A percentile compares a stretch with the other conserved stretches of the same genome.
Conservation (phyloP, 2,888 invertebrate species). For the Agonum fuliginosum region DNA sequence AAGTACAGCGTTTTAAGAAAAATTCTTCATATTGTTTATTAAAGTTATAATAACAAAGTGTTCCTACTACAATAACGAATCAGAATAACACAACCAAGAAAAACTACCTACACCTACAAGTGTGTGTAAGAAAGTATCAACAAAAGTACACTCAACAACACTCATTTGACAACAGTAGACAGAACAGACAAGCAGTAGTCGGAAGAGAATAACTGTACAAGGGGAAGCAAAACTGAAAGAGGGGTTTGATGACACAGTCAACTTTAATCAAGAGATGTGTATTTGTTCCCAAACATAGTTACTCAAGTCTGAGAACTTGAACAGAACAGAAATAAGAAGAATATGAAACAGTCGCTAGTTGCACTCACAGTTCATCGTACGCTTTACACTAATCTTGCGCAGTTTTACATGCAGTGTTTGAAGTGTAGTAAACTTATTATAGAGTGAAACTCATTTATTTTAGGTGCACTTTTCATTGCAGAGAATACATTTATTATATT, state of each 20-base stretch:
- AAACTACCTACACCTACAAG: not conserved
- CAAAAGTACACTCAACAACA: constrained; percentile 14
- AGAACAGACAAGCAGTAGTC: constrained; percentile 14
- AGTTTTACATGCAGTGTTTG: not conserved
- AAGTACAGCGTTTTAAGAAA: too few relatives aligned
- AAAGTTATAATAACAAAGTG: too few relatives aligned
- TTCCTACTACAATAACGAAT: too few relatives aligned
- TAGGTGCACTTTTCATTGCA: too few relatives aligned
- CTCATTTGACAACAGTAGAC: constrained; percentile 5
- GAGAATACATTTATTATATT: too few relatives aligned
- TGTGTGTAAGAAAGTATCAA: not conserved
- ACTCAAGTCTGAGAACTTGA: constrained; percentile 55
- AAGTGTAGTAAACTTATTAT: not conserved
- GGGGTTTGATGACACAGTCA: constrained; percentile 58
- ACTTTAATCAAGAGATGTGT: constrained; percentile 60
- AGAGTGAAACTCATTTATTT: too few relatives aligned
- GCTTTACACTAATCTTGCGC: not conserved
- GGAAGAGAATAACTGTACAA: not conserved
- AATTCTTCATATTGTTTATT: too few relatives aligned
- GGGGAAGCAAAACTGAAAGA: constrained; percentile 17
- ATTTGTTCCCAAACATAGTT: constrained; percentile 60
- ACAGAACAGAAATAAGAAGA: constrained; percentile 51
- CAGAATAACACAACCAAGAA: not conserved
- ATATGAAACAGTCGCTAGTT: constrained; percentile 40
- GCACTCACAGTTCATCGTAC: constrained; percentile 18